Evolutionary conservation across 2,113 vertebrate genomes (phyloP), one percentile per base, ranked within the genome.

Genomic region (Tragulus kanchil): DNA sequence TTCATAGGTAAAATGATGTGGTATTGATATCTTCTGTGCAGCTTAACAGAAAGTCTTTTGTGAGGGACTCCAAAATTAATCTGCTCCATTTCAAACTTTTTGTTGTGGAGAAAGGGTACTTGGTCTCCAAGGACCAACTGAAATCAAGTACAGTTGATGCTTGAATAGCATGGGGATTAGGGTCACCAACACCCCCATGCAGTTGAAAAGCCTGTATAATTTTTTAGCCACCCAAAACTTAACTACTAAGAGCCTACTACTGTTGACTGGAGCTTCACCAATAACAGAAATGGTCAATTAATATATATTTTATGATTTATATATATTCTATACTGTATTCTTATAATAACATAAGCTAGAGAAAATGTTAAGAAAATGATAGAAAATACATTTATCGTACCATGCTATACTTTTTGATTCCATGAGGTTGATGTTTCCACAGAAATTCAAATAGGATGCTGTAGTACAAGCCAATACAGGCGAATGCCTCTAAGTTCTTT

Each of bases 91-190:
- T 90, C 28, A 59, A 36, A 52, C 77, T 82, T 67, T 89, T 71
- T n/a, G n/a, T n/a, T n/a, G n/a, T 79, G 42, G 17, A 64, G 62
- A 93, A 95, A 94, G 21, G 6, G 65, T 58, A 28, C 89, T 84
- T 94, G 48, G 58, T 89, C 31, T 96, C 52, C 31, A 97, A 82
- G 45, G 67, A 90, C 78, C 48, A 88, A 50, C 25, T 69, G 65
- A 92, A 95, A 90, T 69, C 25, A 92, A 95, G 54, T 45, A 81
- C 54, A 58, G 54, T 58, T 81, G 78, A 42, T 36, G 52, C 21
- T 81, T 36, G 31, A 81, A 25, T 54, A 81, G n/a, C 2, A 14
- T 36, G 19, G 19, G 78, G 54, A n/a, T 81, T 58, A 58, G 54
- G n/a, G 19, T 56, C 78, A 81, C n/a, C 19, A 23, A 58, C 19